Base-by-base conservation (phyloP, 2,113 vertebrate species). In the Ictidomys tridecemlineatus region DNA sequence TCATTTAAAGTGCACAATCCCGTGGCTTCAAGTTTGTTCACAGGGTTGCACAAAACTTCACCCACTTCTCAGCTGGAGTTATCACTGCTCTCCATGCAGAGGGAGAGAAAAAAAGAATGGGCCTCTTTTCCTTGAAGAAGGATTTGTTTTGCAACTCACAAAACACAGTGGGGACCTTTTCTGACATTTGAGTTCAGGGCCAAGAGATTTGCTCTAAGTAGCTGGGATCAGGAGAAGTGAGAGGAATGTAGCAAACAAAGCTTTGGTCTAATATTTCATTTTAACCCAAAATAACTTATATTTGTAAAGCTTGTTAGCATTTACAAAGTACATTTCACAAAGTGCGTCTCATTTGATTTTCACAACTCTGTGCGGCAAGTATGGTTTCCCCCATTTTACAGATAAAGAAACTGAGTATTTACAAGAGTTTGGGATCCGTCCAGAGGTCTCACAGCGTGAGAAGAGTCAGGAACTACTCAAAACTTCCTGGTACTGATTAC, bases 181-280 rank as follows among this genome's bases (percentile, higher is more conserved):
- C 97, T 97, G 97, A 98, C 93, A 97, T 98, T 98, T 98, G 93
- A 86, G 65, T 93, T 96, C 72, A 89, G 79, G 93, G 84, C 91
- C 73, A 61, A 84, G 96, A 98, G 94, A 97, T 97, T 97, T 96
- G 17, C 74, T 76, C 74, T 93, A 97, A 98, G 97, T 79, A 91
- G 39, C 89, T 95, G 84, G 91, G 93, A 97, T 98, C 91, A 96
- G 92, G 74, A 73, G 79, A 95, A 89, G 42, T 91, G n/a, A 96
- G 80, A 96, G 45, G 86, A 96, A 95, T n/a, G 39, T 73, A 61
- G 93, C 86, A 95, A 97, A 93, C 73, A 98, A 96, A 96, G 95
- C 89, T 97, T 94, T 94, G 93, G 51, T 82, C 90, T 95, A 97
- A 97, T 97, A 97, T 97, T 98, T 97, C 84, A 90, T 95, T 95